phyloP scores from a whole-genome alignment of 2,888 invertebrate species.

The Stenoptilia bipunctidactyla region DNA sequence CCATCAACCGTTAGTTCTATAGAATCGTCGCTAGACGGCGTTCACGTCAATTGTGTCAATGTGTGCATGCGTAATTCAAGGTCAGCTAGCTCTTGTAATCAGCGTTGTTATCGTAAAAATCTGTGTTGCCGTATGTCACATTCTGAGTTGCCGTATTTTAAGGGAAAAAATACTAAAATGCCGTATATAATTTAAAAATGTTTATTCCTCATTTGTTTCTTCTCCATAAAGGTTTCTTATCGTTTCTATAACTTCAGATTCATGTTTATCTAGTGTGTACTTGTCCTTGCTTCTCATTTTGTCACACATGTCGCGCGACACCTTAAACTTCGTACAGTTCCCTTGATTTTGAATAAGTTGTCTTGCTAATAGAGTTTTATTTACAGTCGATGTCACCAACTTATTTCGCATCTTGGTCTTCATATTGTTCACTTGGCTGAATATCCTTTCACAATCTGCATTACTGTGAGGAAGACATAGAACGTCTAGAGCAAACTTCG shows the following conservation, averaged over 20 bases:
- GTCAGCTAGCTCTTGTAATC: no score
- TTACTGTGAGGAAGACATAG: slow-evolving; percentile 9
- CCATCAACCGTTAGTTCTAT: no score
- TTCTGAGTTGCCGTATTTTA: neutral
- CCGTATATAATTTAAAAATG: neutral
- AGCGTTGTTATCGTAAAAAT: neutral
- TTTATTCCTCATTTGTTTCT: neutral
- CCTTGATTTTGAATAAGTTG: slow-evolving; percentile 1
- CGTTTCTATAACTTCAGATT: slow-evolving; percentile 10
- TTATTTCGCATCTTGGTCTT: slow-evolving; percentile 15
- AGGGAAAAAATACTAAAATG: neutral
- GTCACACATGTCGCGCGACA: slow-evolving; percentile 9
- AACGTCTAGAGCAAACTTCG: slow-evolving; percentile 3
- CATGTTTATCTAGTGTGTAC: slow-evolving; percentile 10
- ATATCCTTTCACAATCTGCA: slow-evolving; percentile 10
- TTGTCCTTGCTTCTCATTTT: slow-evolving; percentile 2
- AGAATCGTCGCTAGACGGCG: no score
- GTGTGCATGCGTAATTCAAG: no score
- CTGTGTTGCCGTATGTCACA: neutral
- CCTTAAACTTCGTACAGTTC: slow-evolving; percentile 8
- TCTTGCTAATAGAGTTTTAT: neutral
- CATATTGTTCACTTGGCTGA: slow-evolving; percentile 11
- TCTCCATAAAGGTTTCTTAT: slow-evolving; percentile 12
- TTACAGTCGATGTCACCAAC: slow-evolving; percentile 4
- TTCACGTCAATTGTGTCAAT: no score